Percentiles rank a stretch among this genome's conserved stretches.
phyloP scores from a whole-genome alignment of 2,888 invertebrate genomes.

The Elaeidobius kamerunicus region DNA sequence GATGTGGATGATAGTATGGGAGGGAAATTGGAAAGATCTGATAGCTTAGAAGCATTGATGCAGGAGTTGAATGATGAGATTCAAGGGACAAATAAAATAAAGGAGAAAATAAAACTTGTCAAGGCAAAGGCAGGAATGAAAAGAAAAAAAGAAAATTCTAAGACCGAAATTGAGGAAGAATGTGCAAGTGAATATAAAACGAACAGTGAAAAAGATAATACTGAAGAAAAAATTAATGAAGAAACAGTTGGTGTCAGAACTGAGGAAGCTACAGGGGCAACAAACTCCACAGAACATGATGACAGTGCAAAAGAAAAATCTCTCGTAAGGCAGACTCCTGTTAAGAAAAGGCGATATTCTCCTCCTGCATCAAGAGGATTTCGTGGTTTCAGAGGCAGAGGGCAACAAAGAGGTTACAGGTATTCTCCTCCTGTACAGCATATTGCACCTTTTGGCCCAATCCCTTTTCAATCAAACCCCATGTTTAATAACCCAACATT shows the following conservation, averaged over 20 bases:
- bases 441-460: too few species aligned
- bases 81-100: slow-evolving; percentile 28
- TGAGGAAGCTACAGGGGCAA: slow-evolving; percentile 5
- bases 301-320: slow-evolving; percentile 6
- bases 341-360: slow-evolving; percentile 13
- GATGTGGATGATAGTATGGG: slow-evolving; percentile 33
- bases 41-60: slow-evolving; percentile 54
- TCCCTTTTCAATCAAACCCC: slow-evolving; percentile 10
- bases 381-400: slow-evolving; percentile 9
- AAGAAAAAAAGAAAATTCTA: slow-evolving; percentile 28
- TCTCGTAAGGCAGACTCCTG: slow-evolving; percentile 9
- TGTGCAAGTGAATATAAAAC: slow-evolving; percentile 20
- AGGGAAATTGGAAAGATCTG: slow-evolving; percentile 50
- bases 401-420: background rate
- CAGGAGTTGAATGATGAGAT: slow-evolving; percentile 55
- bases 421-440: slow-evolving; percentile 5
- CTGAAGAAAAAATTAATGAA: slow-evolving; percentile 12
- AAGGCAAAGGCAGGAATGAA: slow-evolving; percentile 36
- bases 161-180: slow-evolving; percentile 21
- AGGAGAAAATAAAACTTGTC: slow-evolving; percentile 23
- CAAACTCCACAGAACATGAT: too few species aligned
- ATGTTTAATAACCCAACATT: slow-evolving; percentile 25
- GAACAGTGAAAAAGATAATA: too few species aligned
- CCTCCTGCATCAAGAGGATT: slow-evolving; percentile 5
- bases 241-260: slow-evolving; percentile 24